Evolutionary conservation across 1,140 invertebrate genomes (phyloP).

Genomic region (Trigoniulus corallinus): DNA sequence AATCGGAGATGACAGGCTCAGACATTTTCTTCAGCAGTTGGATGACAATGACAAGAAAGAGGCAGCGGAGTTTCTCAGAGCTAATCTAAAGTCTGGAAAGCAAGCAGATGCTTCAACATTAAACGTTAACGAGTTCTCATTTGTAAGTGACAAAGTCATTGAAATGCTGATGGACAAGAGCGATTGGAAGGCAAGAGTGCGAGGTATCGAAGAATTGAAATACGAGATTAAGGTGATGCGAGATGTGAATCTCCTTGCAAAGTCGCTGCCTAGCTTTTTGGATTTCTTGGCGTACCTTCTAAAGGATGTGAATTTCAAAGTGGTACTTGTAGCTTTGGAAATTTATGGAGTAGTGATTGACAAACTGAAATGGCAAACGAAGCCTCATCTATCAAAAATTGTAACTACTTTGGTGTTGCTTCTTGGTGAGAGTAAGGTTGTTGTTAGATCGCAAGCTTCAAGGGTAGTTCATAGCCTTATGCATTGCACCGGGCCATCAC

Average conservation of each 20-base stretch:
- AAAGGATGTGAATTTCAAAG: conserved; percentile 39
- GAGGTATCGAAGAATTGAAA: conserved; percentile 34
- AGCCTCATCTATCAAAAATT: conserved; percentile 15
- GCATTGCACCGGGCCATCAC: conserved; percentile 40
- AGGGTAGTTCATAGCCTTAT: conserved; percentile 44
- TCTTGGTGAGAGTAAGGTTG: conserved; percentile 36
- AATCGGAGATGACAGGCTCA: conserved; percentile 1
- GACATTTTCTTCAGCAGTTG: background rate
- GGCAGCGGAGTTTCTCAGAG: too few species aligned
- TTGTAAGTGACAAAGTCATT: background rate
- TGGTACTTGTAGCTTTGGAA: conserved; percentile 36
- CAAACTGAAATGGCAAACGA: conserved; percentile 7
- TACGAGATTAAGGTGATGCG: conserved; percentile 28
- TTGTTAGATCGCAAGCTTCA: conserved; percentile 27
- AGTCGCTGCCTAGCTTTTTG: conserved; percentile 42
- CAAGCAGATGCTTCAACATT: background rate
- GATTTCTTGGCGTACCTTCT: conserved; percentile 36
- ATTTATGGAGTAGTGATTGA: conserved; percentile 30
- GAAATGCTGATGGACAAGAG: conserved; percentile 22
- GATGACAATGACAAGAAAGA: background rate
- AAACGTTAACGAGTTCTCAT: conserved; percentile 2
- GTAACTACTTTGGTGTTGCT: conserved; percentile 33
- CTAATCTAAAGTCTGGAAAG: background rate
- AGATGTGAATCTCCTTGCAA: conserved; percentile 34
- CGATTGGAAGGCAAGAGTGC: conserved; percentile 37